phyloP scores from a whole-genome alignment of 2,797 vertebrate species.

The Champsocephalus esox region DNA sequence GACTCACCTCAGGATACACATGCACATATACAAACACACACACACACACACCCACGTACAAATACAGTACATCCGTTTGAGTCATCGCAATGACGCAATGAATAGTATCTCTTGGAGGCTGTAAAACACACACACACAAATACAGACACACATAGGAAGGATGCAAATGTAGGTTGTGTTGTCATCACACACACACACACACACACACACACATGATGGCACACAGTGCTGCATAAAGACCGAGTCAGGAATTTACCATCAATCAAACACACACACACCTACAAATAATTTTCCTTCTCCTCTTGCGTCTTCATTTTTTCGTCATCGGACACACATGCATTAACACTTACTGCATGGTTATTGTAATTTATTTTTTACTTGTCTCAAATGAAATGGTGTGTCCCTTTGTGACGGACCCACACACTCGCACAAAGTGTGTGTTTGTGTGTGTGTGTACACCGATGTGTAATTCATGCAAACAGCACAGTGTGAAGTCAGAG shows the following conservation, averaged over 20 bases:
- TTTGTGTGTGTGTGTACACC: slow-evolving; percentile 2
- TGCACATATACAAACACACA: background rate
- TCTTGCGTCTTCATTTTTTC: slow-evolving; percentile 3
- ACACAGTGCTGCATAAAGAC: background rate
- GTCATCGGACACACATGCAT: background rate
- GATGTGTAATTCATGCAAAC: slow-evolving; percentile 54
- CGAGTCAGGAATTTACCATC: slow-evolving; percentile 19
- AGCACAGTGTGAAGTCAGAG: slow-evolving; percentile 42
- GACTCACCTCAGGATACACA: slow-evolving; percentile 42
- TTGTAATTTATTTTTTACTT: slow-evolving; percentile 20
- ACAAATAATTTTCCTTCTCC: background rate
- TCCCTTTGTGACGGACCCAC: slow-evolving; percentile 13
- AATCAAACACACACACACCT: slow-evolving; percentile 16
- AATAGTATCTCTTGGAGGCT: slow-evolving; percentile 58
- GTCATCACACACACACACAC: slow-evolving; percentile 23
- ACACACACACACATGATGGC: background rate
- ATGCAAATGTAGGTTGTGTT: slow-evolving; percentile 50
- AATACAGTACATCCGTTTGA: slow-evolving; percentile 61
- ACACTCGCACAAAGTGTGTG: background rate
- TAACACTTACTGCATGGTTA: slow-evolving; percentile 3
- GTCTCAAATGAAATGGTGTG: slow-evolving; percentile 19
- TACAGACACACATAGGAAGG: slow-evolving; percentile 17
- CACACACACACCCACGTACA: slow-evolving; percentile 4
- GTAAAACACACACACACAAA: slow-evolving; percentile 15
- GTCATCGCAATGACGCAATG: slow-evolving; percentile 59